Evolutionary conservation across 2,113 vertebrate genomes (phyloP), one percentile per base, ranked within the genome.

Genomic region (Gnathonemus longibarbis): DNA sequence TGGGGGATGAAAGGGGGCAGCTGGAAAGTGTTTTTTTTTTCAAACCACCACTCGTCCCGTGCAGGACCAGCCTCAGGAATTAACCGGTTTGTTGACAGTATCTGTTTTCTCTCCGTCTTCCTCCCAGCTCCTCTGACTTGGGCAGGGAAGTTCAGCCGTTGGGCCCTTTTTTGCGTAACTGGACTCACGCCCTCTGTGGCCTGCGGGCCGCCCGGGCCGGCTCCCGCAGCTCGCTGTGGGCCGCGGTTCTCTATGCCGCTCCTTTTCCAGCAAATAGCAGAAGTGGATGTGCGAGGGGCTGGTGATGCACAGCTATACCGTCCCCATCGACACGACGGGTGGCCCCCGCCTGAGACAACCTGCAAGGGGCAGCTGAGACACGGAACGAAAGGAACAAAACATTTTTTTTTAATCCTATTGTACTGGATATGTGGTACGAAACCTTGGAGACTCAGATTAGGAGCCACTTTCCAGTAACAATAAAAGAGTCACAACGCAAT

Each of bases 231-330:
- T n/a, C 2, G 0, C 42, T 19, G 80, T 13, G 17, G 42, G 2
- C 7, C 19, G 39, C 2, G 2, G 42, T 48, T n/a, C 87, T 88
- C 46, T 62, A 1, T 27, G 39, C 21, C 10, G n/a, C 27, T 11
- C 5, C 24, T 39, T 56, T 88, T 10, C 87, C 21, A 3, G 11
- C 86, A 74, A 94, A 94, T 93, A 90, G 90, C 92, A 93, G 95
- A 95, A 95, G 94, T 95, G 93, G 94, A 93, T 93, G 93, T 92
- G 19, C 74, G 70, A 86, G 92, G 92, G 91, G 84, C 88, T 92
- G 91, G 5, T 1, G 35, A 45, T 6, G 8, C 49, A 66, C 15
- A n/a, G 21, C 31, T 11, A 4, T 42, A 39, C 11, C 2, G 3
- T n/a, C 2, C 9, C 27, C 52, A 1, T 46, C 7, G 39, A 46